phyloP scores from a whole-genome alignment of 1,140 invertebrate species.

The Heliothis virescens region DNA sequence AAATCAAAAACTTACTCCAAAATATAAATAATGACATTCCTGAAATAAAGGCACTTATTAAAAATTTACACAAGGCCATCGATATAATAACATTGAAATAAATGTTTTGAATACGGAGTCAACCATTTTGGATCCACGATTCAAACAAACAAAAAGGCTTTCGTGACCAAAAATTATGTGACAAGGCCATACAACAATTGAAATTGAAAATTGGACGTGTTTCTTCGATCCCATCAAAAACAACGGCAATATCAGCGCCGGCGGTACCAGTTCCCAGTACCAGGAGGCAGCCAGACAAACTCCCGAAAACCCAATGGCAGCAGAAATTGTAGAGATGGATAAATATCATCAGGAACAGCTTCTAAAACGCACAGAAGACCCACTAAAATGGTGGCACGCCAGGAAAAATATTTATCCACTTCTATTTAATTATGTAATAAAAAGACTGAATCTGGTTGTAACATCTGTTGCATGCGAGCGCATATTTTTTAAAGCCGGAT shows the following conservation, averaged over 20 bases:
- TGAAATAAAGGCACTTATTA: too few relatives aligned
- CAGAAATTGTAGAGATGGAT: constrained; percentile 53
- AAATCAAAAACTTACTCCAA: too few relatives aligned
- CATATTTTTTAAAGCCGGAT: too few relatives aligned
- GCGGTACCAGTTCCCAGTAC: neutral
- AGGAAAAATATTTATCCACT: too few relatives aligned
- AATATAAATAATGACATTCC: too few relatives aligned
- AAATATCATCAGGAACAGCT: constrained; percentile 54
- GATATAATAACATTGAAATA: constrained; percentile 22
- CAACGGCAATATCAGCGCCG: neutral
- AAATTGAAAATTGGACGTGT: constrained; percentile 4
- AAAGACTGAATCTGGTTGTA: neutral
- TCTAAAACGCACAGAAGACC: constrained; percentile 44
- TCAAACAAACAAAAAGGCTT: constrained; percentile 46
- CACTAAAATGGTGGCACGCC: constrained; percentile 51
- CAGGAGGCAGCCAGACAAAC: neutral
- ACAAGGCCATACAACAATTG: neutral
- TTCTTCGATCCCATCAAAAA: neutral
- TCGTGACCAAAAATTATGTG: neutral
- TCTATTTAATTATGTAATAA: neutral
- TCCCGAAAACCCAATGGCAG: constrained; percentile 31
- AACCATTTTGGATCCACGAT: constrained; percentile 51
- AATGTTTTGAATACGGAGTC: constrained; percentile 23
- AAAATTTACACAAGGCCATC: too few relatives aligned
- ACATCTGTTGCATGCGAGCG: too few relatives aligned